phyloP scores from a whole-genome alignment of 2,888 invertebrate species.

The Nematopogon swammerdamellus region DNA sequence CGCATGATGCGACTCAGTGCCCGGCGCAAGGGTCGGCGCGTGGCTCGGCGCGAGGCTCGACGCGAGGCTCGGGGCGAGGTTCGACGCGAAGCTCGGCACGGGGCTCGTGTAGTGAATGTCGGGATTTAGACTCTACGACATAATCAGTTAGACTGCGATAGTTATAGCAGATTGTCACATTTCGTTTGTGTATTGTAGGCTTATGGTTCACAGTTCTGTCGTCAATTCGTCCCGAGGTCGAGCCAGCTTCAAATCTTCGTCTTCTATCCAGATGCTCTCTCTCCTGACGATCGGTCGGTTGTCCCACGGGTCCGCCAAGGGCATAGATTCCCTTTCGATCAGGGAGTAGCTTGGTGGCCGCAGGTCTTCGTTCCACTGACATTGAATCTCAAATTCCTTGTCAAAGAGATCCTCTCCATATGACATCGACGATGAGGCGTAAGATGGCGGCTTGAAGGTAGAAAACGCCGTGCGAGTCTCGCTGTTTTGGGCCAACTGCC shows the following conservation, averaged over 20 bases:
- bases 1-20: too few species aligned
- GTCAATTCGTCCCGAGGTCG: conserved; percentile 88
- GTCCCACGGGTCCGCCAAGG: conserved; percentile 42
- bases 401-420: conserved; percentile 41
- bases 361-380: conserved; percentile 53
- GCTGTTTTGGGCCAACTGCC: conserved; percentile 34
- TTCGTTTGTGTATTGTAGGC: too few species aligned
- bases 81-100: too few species aligned
- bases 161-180: too few species aligned
- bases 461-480: conserved; percentile 41
- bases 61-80: too few species aligned
- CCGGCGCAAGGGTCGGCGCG: too few species aligned
- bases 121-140: too few species aligned
- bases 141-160: too few species aligned
- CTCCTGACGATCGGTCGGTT: conserved; percentile 39
- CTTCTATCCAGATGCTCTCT: conserved; percentile 68
- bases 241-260: conserved; percentile 79
- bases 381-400: conserved; percentile 42
- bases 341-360: conserved; percentile 41
- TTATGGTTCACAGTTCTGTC: conserved; percentile 63
- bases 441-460: conserved; percentile 50
- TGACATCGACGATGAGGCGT: conserved; percentile 37
- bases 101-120: too few species aligned
- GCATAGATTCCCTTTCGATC: conserved; percentile 38
- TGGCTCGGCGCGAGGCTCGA: too few species aligned